Conservation (phyloP, 1,140 invertebrate species). For the Ips nitidus region DNA sequence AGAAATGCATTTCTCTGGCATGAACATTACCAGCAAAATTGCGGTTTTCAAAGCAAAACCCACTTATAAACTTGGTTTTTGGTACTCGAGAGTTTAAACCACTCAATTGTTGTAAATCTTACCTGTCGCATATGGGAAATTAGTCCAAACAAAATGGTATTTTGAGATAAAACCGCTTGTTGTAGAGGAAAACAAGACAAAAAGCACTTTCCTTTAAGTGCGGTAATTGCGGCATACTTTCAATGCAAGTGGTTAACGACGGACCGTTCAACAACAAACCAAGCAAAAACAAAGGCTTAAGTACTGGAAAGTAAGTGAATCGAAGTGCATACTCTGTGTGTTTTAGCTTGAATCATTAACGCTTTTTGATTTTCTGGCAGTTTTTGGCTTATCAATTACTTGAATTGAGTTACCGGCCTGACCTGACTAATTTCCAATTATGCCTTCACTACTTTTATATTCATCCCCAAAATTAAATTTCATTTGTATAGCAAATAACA, state of each 20-base stretch:
- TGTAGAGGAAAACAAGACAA: background rate
- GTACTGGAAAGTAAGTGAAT: background rate
- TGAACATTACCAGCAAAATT: too few species aligned
- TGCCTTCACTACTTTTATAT: too few species aligned
- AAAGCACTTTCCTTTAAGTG: background rate
- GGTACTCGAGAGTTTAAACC: background rate
- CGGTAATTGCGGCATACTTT: background rate
- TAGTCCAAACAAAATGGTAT: background rate
- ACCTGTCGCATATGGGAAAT: background rate
- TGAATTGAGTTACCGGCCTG: too few species aligned
- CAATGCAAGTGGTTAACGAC: background rate
- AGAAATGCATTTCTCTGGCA: too few species aligned
- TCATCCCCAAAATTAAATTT: too few species aligned
- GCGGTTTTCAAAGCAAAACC: too few species aligned
- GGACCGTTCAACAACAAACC: background rate
- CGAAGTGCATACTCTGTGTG: background rate
- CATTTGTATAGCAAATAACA: too few species aligned
- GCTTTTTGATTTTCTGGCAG: too few species aligned
- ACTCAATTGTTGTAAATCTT: background rate
- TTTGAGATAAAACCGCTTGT: background rate
- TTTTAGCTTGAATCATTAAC: background rate
- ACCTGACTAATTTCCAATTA: too few species aligned
- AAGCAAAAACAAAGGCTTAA: background rate
- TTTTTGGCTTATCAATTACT: too few species aligned
- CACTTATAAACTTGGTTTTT: too few species aligned